Base-by-base conservation (phyloP, 2,888 invertebrate species). In the Cantharis nigra region DNA sequence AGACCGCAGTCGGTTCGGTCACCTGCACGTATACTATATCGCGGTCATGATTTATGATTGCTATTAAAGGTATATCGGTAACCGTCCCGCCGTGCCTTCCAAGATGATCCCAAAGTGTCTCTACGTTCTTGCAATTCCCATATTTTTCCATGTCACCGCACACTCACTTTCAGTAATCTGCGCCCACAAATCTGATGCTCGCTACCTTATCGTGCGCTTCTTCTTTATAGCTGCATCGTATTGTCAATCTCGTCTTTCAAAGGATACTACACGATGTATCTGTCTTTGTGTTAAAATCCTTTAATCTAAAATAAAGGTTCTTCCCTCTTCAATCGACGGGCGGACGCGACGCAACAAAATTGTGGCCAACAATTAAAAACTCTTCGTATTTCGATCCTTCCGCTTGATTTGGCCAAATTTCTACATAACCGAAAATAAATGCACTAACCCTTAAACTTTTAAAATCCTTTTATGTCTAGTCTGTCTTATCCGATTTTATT, bases 11-110 rank as follows among this genome's bases (percentile, higher is more conserved):
- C 83, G 82, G 81, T 80, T 80, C 83, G 83, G 84, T 83, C 83
- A 85, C 85, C 85, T 85, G 83, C 82, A 84, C 84, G 82, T 83
- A 83, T 82, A 33, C 33, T 33, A 83, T 83, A 83, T 82, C 82
- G 83, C 82, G 81, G 77, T 80, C 82, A 84, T 85, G 85, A 85
- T 85, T 85, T 85, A 85, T 85, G 81, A 80, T 82, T 74, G 80
- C 83, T 82, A 85, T 85, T 84, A 85, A 83, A 83, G 81, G 83
- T 83, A 82, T 83, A 83, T 84, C 82, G 83, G 80, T 77, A 77
- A 77, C 77, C 80, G 74, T 76, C 77, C 80, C 76, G 75, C 73
- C 65, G 75, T 76, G 78, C 76, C 80, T 72, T 72, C 70, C 13
- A 69, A 30, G 74, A 76, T 76, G 76, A 78, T 78, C 73, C 76